Evolutionary conservation across 1,140 invertebrate genomes (phyloP), one percentile per base, ranked within the genome.

Genomic region (Saccostrea cuccullata): DNA sequence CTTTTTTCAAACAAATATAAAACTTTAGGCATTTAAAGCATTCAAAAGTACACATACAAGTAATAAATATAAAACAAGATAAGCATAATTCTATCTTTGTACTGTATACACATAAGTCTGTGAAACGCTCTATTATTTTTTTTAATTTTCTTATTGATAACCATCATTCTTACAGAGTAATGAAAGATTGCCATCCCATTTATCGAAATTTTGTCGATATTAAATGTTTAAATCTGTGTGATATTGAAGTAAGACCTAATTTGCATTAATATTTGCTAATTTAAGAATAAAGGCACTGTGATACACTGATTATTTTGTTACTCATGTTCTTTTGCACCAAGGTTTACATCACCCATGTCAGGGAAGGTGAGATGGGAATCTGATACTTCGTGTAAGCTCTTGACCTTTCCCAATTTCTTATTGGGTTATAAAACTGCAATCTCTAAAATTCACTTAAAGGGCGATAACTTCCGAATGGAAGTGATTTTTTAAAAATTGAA

Each of bases 251-350:
- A 77, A 15, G 15, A 77, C 30, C 11, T 5, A 36, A 36, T 30
- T 77, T 15, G 70, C 30, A 77, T 77, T 77, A 30, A 77, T 36
- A 36, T 36, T 13, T 77, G 70, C 30, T 77, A 77, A 36, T 77
- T 77, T 77, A 77, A 77, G 15, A 77, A 77, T 77, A 77, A 77
- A 77, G 70, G 30, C 70, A 77, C 70, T 77, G 70, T 77, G 70
- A 77, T 77, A 77, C 26, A 26, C 15, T 30, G 26, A 5, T 13
- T 30, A 2, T 23, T 77, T 30, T 77, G 11, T 3, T 30, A 36
- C 13, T 77, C 26, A 5, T 30, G 30, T 30, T 30, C 70, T 36
- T 30, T 6, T 77, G 70, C 23, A 13, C 23, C 15, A 36, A 6
- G 15, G 58, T n/a, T 64, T 47, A 47, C 47, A 47, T 47, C 47